Base-by-base conservation (phyloP, 2,797 vertebrate species). In the Dallia pectoralis region DNA sequence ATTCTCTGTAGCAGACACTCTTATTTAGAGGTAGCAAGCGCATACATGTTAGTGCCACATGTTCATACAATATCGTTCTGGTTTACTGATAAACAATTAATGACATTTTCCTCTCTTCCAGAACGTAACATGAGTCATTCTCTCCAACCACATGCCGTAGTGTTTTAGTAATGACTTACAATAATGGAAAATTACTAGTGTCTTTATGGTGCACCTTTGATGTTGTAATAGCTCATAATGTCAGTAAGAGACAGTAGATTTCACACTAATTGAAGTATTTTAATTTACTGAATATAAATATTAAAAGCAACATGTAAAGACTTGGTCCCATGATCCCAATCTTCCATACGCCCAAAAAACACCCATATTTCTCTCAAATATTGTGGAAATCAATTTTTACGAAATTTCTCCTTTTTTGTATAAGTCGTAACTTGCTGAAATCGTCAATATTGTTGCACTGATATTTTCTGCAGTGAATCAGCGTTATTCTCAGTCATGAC, bases 121-220 rank as follows among this genome's bases (percentile, higher is more conserved):
- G 16, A 29, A 63, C 30, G 30, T 16, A 63, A 32, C 61, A 63
- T 27, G 25, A 53, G n/a, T 18, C 51, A 53, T 53, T 53, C n/a
- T 22, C 16, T 53, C 51, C 51, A 53, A 44, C 40, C 25, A 59
- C 53, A 25, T 25, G 25, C 53, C 11, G 27, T 30, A 62, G 59
- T 63, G 16, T 63, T 15, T 44, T 29, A 15, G 29, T 30, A 63
- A 32, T 63, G 14, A 63, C 25, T 63, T 29, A 18, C 61, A 30
- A 29, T 63, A 4, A 63, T 63, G 61, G 16, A 40, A 67, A 67
- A 67, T 44, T 11, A 36, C 32, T 18, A 19, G 8, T 40, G 32
- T 44, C 36, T 67, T 33, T 40, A 40, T 33, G n/a, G 25, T 63
- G 61, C 12, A 63, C n/a, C 33, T 67, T 40, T 67, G 64, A 67